Conservation (phyloP, 2,888 invertebrate species). For the Drosophila seclusa region DNA sequence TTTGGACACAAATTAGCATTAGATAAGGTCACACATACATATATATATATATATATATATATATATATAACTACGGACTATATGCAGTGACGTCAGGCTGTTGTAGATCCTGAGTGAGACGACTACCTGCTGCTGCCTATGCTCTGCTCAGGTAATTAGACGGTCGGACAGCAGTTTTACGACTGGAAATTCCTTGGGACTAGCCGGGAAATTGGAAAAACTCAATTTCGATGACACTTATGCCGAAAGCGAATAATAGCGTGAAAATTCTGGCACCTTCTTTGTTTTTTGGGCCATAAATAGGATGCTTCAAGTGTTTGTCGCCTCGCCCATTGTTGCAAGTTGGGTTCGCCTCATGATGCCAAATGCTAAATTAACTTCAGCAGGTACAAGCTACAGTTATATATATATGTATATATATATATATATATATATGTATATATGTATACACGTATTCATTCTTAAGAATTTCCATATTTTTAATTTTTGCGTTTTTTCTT, state of each 20-base stretch:
- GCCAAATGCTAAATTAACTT: slow-evolving; percentile 40
- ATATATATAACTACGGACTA: neutral
- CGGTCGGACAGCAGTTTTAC: slow-evolving; percentile 36
- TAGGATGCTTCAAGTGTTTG: slow-evolving; percentile 44
- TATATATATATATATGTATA: neutral
- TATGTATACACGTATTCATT: slow-evolving; percentile 8
- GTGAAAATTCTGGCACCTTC: slow-evolving; percentile 53
- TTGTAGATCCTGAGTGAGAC: slow-evolving; percentile 12
- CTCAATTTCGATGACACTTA: neutral
- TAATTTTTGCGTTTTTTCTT: neutral
- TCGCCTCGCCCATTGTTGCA: slow-evolving; percentile 35
- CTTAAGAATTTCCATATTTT: slow-evolving; percentile 28
- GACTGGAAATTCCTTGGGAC: slow-evolving; percentile 43
- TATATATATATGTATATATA: neutral
- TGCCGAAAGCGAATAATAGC: neutral
- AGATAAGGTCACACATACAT: slow-evolving; percentile 53
- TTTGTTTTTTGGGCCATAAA: slow-evolving; percentile 36
- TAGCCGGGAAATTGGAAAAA: slow-evolving; percentile 15
- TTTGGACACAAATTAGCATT: slow-evolving; percentile 67
- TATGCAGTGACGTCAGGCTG: slow-evolving; percentile 56
- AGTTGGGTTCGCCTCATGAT: slow-evolving; percentile 38
- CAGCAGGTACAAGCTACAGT: neutral
- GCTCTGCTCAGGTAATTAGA: slow-evolving; percentile 40
- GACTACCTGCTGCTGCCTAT: slow-evolving; percentile 27
- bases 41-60: neutral